Evolutionary conservation across 2,113 vertebrate species (phyloP).

Genomic region (Spea multiplicata): DNA sequence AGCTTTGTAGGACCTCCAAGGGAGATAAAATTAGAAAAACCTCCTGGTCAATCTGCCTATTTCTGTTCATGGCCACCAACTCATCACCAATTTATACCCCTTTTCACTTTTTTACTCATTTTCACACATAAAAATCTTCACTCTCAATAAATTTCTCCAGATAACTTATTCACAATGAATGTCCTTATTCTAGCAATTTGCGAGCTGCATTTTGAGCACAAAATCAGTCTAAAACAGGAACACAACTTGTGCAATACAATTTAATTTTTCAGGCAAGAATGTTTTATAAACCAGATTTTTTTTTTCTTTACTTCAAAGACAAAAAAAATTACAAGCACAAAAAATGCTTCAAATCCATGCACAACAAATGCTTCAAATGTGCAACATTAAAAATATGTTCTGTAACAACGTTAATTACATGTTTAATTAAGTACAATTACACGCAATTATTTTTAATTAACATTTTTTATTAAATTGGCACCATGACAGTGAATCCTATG

Average conservation of each 20-base stretch:
- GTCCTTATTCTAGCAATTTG: no score
- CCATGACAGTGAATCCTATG: constrained; percentile 41
- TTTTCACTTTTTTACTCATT: no score
- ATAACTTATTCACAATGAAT: no score
- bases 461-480: constrained; percentile 42
- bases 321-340: not conserved
- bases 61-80: no score
- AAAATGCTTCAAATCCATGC: not conserved
- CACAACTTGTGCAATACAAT: not conserved
- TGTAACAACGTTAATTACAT: constrained; percentile 45
- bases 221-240: not conserved
- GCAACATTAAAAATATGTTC: constrained; percentile 33
- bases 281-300: not conserved
- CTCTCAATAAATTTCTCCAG: no score
- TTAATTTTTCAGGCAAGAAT: not conserved
- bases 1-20: no score
- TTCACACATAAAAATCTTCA: no score
- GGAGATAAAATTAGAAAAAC: no score
- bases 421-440: constrained; percentile 46
- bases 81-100: no score
- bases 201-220: no score
- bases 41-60: no score
- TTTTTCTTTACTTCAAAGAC: not conserved
- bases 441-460: constrained; percentile 44
- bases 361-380: constrained; percentile 19